Evolutionary conservation across 1,140 invertebrate genomes (phyloP).

Genomic region (Trachymyrmex cornetzi): DNA sequence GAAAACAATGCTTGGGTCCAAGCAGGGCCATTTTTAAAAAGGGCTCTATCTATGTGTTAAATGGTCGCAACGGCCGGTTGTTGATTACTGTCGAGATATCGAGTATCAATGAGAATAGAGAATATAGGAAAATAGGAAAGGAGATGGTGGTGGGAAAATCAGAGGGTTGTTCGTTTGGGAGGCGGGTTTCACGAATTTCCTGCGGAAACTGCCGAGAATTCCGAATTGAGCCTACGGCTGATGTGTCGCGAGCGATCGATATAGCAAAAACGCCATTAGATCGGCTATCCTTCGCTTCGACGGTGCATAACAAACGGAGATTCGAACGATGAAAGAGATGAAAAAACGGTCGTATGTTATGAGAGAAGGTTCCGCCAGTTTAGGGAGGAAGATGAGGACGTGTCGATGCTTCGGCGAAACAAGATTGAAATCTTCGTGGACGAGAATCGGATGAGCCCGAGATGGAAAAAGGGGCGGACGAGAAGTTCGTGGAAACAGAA

Average conservation of each 20-base stretch:
- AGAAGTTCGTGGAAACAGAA: conserved; percentile 62
- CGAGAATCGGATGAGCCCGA: conserved; percentile 78
- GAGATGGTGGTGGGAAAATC: conserved; percentile 11
- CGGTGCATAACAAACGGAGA: conserved; percentile 63
- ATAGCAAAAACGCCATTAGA: neutral
- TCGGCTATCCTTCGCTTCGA: conserved; percentile 62
- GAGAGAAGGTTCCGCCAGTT: conserved; percentile 46
- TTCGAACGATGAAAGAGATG: conserved; percentile 26
- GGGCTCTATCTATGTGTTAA: neutral
- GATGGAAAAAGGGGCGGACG: conserved; percentile 71
- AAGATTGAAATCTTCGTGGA: conserved; percentile 82
- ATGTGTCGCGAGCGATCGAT: conserved; percentile 67
- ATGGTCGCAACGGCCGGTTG: neutral
- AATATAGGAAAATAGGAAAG: no score
- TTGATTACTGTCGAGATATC: conserved; percentile 33
- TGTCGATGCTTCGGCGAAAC: conserved; percentile 79
- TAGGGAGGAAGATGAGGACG: conserved; percentile 71
- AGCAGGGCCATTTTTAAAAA: conserved; percentile 7
- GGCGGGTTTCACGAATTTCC: conserved; percentile 73
- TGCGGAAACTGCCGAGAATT: conserved; percentile 71
- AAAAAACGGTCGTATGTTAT: conserved; percentile 15
- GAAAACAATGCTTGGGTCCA: conserved; percentile 23
- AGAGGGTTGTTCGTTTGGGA: conserved; percentile 52
- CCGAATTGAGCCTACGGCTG: conserved; percentile 56
- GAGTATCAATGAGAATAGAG: conserved; percentile 17